These are phyloP conservation scores for Drosophila watanabei DNA, from an alignment of 1,140 invertebrate genomes.

Conservation along the genomic window DNA sequence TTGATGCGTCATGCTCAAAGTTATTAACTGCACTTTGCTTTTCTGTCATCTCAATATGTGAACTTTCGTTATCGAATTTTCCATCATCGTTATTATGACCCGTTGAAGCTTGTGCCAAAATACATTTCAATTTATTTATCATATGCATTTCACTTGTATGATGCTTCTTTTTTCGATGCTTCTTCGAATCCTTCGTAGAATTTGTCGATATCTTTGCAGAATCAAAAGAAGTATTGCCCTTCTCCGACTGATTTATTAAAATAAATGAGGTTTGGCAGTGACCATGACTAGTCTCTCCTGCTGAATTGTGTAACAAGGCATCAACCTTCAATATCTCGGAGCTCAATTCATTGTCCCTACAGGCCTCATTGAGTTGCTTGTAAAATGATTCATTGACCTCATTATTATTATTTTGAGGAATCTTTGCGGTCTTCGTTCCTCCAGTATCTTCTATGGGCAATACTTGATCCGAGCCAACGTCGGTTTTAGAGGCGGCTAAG, in stretches of 20 bases:
- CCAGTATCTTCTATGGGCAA: conserved; percentile 76
- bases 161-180: conserved; percentile 82
- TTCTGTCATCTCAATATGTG: not conserved
- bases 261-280: conserved; percentile 84
- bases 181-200: conserved; percentile 50
- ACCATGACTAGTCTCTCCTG: conserved; percentile 31
- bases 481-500: conserved; percentile 66
- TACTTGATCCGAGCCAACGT: conserved; percentile 56
- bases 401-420: conserved; percentile 80
- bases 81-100: not conserved
- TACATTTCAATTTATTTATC: conserved; percentile 78
- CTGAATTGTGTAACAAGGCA: conserved; percentile 55
- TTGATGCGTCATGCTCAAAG: conserved; percentile 14
- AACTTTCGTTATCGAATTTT: not conserved
- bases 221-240: conserved; percentile 78
- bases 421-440: conserved; percentile 37
- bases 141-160: conserved; percentile 82
- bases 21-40: conserved; percentile 20
- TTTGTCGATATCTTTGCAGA: conserved; percentile 20
- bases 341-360: conserved; percentile 89
- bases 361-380: conserved; percentile 94
- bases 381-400: conserved; percentile 96
- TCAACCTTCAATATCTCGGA: conserved; percentile 75
- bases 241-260: conserved; percentile 91
- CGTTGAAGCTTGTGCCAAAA: conserved; percentile 62